Conservation (phyloP, 2,113 vertebrate species). For the Aythya baeri region DNA sequence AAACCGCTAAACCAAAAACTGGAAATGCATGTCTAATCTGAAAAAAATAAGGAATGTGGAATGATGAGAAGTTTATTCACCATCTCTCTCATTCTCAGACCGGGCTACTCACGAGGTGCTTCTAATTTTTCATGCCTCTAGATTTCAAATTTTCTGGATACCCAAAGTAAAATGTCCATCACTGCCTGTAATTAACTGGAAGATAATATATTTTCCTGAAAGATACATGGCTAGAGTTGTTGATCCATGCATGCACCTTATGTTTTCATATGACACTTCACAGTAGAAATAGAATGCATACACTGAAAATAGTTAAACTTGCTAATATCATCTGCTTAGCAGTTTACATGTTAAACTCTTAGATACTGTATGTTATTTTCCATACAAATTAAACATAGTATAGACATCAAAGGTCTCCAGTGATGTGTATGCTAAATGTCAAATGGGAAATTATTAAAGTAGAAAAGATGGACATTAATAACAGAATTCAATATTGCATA, state of each 20-base stretch:
- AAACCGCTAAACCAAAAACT: not conserved
- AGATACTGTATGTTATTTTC: not conserved
- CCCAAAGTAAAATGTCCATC: not conserved
- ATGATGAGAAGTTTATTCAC: not conserved
- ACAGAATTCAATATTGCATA: not conserved
- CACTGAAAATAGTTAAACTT: not conserved
- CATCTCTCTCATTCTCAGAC: not conserved
- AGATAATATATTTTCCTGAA: not conserved
- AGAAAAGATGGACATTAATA: not conserved
- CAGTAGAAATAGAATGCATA: not conserved
- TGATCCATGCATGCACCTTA: rapidly evolving
- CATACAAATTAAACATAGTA: not conserved
- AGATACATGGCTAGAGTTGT: not conserved
- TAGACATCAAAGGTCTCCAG: not conserved
- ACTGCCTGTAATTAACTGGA: not conserved
- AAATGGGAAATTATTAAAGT: not conserved
- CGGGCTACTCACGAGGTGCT: not conserved
- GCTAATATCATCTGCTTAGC: not conserved
- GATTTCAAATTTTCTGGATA: not conserved
- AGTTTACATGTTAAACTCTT: not conserved
- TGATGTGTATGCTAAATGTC: not conserved
- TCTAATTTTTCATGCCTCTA: not conserved
- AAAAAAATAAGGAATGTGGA: not conserved
- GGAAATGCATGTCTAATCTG: not conserved
- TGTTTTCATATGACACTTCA: not conserved